Evolutionary conservation across 2,113 vertebrate genomes (phyloP).

Genomic region (western clawed frog (Xenopus tropicalis)): DNA sequence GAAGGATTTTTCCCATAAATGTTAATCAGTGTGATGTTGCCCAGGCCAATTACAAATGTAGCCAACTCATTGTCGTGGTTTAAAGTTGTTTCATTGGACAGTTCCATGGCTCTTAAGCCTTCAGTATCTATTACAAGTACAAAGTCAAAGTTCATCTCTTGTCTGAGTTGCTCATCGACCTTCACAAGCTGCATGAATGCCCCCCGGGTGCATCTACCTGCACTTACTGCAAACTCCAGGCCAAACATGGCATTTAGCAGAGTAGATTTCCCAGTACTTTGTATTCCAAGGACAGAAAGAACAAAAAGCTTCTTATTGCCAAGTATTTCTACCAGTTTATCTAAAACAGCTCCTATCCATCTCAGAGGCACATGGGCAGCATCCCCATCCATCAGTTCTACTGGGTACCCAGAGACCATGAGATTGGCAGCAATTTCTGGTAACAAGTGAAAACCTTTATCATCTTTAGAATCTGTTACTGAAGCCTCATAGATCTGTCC

Average conservation of each 20-base stretch:
- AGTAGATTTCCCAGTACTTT: constrained; percentile 72
- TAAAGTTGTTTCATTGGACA: constrained; percentile 47
- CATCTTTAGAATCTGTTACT: not conserved
- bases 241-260: constrained; percentile 49
- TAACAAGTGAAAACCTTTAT: constrained; percentile 32
- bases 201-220: too few species aligned
- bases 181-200: constrained; percentile 53
- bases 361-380: constrained; percentile 58
- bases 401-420: constrained; percentile 48
- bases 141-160: constrained; percentile 52
- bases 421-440: constrained; percentile 66
- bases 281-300: constrained; percentile 67
- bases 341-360: constrained; percentile 55
- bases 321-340: constrained; percentile 61
- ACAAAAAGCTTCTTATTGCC: constrained; percentile 68
- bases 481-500: constrained; percentile 72
- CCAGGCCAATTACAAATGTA: constrained; percentile 47
- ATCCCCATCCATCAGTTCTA: constrained; percentile 79
- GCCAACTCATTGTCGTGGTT: constrained; percentile 59
- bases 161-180: constrained; percentile 39
- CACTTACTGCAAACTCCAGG: constrained; percentile 64
- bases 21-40: constrained; percentile 64
- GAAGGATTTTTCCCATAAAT: constrained; percentile 63
- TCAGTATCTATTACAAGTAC: constrained; percentile 54
- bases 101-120: constrained; percentile 42